Evolutionary conservation across 2,888 invertebrate species (phyloP).

Genomic region (Mimumesa dahlbomi): DNA sequence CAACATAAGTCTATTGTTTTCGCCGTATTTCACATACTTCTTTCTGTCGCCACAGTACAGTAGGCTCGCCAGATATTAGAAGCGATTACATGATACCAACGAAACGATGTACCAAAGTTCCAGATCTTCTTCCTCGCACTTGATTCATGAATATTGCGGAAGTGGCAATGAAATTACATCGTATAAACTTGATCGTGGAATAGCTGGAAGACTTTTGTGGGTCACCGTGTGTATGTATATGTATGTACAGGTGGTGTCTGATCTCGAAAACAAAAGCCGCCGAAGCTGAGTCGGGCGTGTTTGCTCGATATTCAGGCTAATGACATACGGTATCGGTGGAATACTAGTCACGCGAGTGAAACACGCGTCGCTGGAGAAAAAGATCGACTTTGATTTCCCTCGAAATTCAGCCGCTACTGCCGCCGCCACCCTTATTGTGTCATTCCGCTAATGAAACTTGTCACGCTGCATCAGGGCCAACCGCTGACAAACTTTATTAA

Average conservation of each 20-base stretch:
- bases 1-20: too few relatives aligned
- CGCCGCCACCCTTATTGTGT: conserved; percentile 7
- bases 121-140: too few relatives aligned
- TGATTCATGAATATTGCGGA: too few relatives aligned
- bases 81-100: too few relatives aligned
- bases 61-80: too few relatives aligned
- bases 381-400: conserved; percentile 33
- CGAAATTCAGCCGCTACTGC: conserved; percentile 2
- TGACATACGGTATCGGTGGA: conserved; percentile 41
- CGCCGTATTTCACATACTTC: too few relatives aligned
- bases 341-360: conserved; percentile 36
- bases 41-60: too few relatives aligned
- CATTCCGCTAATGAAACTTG: conserved; percentile 29
- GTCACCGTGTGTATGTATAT: too few relatives aligned
- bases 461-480: conserved; percentile 2
- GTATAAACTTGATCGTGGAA: too few relatives aligned
- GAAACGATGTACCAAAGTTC: too few relatives aligned
- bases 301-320: conserved; percentile 55
- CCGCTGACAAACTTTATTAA: conserved; percentile 13
- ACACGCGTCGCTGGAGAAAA: conserved; percentile 15
- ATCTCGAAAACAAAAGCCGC: conserved; percentile 42
- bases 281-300: conserved; percentile 23
- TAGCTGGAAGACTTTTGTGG: too few relatives aligned
- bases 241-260: background rate
- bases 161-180: too few relatives aligned